phyloP scores from a whole-genome alignment of 2,113 vertebrate genomes.

The Crotalus viridis region DNA sequence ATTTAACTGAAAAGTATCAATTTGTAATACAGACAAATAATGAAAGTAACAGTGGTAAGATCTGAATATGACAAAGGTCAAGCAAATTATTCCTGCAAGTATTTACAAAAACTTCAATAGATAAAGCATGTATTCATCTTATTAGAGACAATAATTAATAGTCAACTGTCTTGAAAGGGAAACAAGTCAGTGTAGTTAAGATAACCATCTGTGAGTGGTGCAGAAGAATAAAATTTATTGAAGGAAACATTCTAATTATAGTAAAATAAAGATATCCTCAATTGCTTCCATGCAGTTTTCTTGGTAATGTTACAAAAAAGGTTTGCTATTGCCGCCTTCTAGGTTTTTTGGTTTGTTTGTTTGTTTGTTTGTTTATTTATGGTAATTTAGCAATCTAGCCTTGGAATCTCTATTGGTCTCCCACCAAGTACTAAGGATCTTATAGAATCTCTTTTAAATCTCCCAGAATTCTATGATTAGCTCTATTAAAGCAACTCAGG shows the following conservation, averaged over 20 bases:
- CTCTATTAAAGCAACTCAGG: neutral
- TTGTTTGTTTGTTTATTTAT: neutral
- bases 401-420: neutral
- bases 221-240: neutral
- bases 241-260: neutral
- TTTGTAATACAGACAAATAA: neutral
- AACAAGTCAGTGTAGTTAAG: neutral
- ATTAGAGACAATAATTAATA: neutral
- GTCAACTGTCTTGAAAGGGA: neutral
- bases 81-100: neutral
- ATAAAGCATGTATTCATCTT: neutral
- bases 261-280: neutral
- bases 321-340: neutral
- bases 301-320: neutral
- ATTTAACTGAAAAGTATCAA: neutral
- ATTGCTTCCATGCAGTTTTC: neutral
- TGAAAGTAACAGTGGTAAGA: neutral
- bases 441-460: neutral
- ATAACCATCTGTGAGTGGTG: neutral
- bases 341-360: neutral
- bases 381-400: neutral
- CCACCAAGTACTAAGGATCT: neutral
- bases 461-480: neutral
- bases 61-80: neutral
- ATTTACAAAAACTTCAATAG: neutral